phyloP scores from a whole-genome alignment of 2,888 invertebrate species.

The Hydrotaea diabolus region DNA sequence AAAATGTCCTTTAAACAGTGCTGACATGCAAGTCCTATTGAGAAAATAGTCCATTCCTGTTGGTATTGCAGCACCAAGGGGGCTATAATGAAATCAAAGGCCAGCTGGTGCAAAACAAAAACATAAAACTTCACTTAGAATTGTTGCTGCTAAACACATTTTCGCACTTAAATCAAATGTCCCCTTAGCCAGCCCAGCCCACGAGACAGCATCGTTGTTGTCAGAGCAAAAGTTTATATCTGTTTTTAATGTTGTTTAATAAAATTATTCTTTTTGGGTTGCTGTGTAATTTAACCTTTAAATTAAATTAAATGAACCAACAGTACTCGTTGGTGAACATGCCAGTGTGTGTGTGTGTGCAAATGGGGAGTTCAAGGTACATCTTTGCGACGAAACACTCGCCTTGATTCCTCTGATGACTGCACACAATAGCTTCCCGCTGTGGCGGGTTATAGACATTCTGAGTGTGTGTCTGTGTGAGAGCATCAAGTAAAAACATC shows the following conservation, averaged over 20 bases:
- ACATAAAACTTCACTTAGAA: neutral
- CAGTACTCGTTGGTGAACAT: neutral
- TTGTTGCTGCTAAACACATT: neutral
- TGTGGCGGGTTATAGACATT: neutral
- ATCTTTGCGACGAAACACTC: neutral
- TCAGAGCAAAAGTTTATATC: neutral
- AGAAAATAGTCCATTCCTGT: too few species aligned
- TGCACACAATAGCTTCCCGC: slow-evolving; percentile 16
- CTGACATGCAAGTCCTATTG: neutral
- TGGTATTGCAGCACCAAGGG: too few species aligned
- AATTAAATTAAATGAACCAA: slow-evolving; percentile 14
- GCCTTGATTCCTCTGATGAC: neutral
- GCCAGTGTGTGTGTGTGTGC: neutral
- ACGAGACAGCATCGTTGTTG: neutral
- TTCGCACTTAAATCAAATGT: neutral
- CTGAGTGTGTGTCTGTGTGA: too few species aligned
- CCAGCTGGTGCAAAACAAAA: neutral
- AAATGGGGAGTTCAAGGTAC: slow-evolving; percentile 18
- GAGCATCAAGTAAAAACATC: slow-evolving; percentile 14
- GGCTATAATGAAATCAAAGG: neutral
- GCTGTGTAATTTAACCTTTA: neutral
- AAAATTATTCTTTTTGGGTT: neutral
- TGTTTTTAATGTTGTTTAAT: neutral
- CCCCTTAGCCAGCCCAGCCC: neutral
- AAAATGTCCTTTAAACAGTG: neutral